Evolutionary conservation across 2,113 vertebrate species (phyloP).

Genomic region (Mixornis gularis): DNA sequence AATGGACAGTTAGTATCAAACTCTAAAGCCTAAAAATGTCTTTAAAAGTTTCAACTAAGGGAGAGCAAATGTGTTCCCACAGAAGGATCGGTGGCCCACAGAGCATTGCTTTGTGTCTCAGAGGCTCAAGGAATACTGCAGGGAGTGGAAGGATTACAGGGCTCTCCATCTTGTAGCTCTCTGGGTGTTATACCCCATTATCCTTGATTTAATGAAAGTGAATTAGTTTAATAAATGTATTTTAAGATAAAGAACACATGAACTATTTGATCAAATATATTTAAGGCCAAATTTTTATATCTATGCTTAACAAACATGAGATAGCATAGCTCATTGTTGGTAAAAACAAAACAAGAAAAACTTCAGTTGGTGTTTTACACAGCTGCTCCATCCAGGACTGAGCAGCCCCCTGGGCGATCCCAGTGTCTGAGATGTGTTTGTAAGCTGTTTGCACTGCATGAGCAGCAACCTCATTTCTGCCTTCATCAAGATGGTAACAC

Average conservation of each 20-base stretch:
- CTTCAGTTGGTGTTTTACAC: neutral
- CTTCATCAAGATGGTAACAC: neutral
- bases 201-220: neutral
- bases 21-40: neutral
- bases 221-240: neutral
- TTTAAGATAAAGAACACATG: neutral
- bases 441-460: neutral
- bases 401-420: neutral
- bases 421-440: neutral
- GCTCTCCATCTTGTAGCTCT: neutral
- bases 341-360: neutral
- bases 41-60: neutral
- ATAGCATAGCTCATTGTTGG: neutral
- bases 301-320: neutral
- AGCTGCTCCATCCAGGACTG: neutral
- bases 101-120: neutral
- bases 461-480: neutral
- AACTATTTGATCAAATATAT: neutral
- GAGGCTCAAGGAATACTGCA: neutral
- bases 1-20: neutral
- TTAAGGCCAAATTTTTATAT: neutral
- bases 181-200: neutral
- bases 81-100: neutral
- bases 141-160: neutral
- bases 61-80: neutral